Conservation (phyloP, 2,888 invertebrate species). For the Pheosia gnoma region DNA sequence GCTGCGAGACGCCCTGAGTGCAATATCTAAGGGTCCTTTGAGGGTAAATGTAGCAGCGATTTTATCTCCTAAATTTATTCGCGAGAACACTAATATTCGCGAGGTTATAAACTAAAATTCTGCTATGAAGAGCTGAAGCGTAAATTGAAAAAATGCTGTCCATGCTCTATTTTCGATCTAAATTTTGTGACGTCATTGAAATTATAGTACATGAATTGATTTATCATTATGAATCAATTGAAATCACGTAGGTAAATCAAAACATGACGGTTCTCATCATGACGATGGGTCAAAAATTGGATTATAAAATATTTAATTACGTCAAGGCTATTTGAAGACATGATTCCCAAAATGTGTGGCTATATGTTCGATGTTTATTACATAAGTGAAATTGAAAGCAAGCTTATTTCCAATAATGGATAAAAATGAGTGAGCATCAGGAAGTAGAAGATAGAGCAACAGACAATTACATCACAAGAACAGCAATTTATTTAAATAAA, state of each 20-base stretch:
- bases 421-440: too few species aligned
- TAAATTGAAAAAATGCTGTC: background rate
- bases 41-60: constrained; percentile 19
- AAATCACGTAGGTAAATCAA: background rate
- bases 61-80: constrained; percentile 19
- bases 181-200: background rate
- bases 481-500: constrained; percentile 18
- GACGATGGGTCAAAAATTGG: too few species aligned
- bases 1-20: constrained; percentile 22
- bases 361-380: too few species aligned
- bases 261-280: background rate
- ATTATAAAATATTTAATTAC: too few species aligned
- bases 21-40: constrained; percentile 23
- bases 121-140: background rate
- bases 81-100: constrained; percentile 1
- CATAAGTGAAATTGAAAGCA: too few species aligned
- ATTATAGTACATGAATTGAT: background rate
- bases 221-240: background rate
- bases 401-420: too few species aligned
- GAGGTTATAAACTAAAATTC: background rate
- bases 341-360: too few species aligned
- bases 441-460: too few species aligned
- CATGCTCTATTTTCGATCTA: background rate
- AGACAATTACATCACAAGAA: background rate
- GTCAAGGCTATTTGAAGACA: too few species aligned